These are phyloP conservation scores for Entomobrya proxima DNA, from an alignment of 2,888 invertebrate genomes.

Conservation along the genomic window DNA sequence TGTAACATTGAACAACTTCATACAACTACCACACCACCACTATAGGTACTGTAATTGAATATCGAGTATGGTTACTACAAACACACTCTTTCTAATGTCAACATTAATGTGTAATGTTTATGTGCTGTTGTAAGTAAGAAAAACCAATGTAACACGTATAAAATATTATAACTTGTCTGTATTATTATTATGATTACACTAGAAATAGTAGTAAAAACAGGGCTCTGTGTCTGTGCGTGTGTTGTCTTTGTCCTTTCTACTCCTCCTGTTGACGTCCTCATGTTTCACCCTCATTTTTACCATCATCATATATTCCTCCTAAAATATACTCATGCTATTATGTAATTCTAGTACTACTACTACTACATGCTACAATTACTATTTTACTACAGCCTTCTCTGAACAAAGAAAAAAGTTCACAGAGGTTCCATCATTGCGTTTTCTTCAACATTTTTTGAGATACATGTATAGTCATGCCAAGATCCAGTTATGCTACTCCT, in stretches of 20 bases:
- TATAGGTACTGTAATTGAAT: too few relatives aligned
- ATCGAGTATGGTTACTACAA: neutral
- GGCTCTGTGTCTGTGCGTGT: conserved; percentile 16
- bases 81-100: conserved; percentile 41
- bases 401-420: neutral
- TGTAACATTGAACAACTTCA: too few relatives aligned
- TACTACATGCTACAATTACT: too few relatives aligned
- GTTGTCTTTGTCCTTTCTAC: conserved; percentile 4
- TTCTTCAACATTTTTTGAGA: neutral
- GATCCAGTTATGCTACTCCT: neutral
- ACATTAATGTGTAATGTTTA: conserved; percentile 46
- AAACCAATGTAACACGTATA: neutral
- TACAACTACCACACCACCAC: too few relatives aligned
- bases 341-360: neutral
- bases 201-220: neutral
- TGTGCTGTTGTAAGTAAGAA: conserved; percentile 32
- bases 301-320: conserved; percentile 16
- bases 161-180: neutral
- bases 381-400: neutral
- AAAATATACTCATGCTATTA: conserved; percentile 27
- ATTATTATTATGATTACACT: neutral
- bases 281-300: conserved; percentile 29
- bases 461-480: neutral
- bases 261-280: conserved; percentile 25
- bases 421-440: neutral